Conservation (phyloP, 2,888 invertebrate species). For the Biston stratarius region DNA sequence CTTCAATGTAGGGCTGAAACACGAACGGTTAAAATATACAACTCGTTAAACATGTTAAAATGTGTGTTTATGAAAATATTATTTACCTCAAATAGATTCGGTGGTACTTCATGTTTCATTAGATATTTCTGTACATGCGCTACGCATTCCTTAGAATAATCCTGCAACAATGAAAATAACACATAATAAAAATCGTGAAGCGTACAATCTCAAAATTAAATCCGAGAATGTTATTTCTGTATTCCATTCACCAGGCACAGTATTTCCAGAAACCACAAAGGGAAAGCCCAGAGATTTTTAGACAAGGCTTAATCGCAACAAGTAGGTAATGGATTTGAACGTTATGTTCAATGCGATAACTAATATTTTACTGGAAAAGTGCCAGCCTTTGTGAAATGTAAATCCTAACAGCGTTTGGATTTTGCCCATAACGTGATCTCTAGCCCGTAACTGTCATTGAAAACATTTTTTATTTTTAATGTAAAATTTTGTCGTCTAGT, state of each 20-base stretch:
- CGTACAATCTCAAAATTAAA: constrained; percentile 20
- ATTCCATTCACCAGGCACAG: constrained; percentile 37
- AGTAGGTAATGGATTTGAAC: constrained; percentile 15
- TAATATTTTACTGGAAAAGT: not conserved
- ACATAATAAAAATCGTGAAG: constrained; percentile 9
- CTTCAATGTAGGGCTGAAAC: constrained; percentile 99
- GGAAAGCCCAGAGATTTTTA: constrained; percentile 4
- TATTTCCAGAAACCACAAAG: constrained; percentile 25
- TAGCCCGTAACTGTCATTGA: not conserved
- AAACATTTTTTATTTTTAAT: too few species aligned
- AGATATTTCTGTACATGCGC: constrained; percentile 99
- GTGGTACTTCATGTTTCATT: constrained; percentile 98
- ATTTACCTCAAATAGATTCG: constrained; percentile 98
- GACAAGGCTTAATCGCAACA: constrained; percentile 8
- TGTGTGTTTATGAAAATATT: not conserved
- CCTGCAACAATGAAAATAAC: constrained; percentile 88
- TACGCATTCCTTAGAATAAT: constrained; percentile 98
- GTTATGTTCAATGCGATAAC: constrained; percentile 13
- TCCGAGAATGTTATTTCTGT: constrained; percentile 33
- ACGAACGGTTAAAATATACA: constrained; percentile 27
- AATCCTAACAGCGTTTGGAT: constrained; percentile 4
- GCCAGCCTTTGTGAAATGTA: constrained; percentile 5
- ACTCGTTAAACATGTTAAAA: constrained; percentile 8
- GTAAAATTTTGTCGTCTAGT: too few species aligned
- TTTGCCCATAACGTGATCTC: constrained; percentile 12